Evolutionary conservation across 2,888 invertebrate genomes (phyloP), one percentile per base, ranked within the genome.

Genomic region (Orthonevra nobilis): DNA sequence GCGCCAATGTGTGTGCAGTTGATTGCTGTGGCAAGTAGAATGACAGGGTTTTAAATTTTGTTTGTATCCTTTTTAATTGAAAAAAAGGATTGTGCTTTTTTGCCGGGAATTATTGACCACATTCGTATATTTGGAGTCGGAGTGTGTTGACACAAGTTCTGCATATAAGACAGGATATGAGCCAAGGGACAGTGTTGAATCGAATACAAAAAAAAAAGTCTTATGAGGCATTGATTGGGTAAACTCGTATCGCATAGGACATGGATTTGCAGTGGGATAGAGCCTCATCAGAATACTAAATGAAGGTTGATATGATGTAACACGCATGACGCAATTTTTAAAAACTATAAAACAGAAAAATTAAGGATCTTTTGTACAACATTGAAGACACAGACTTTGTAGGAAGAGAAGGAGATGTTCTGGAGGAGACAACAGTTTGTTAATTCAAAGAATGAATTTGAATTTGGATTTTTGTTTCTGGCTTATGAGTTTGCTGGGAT

Each of bases 301-400:
- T 70, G 75, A 75, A 63, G 63, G 63, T 75, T 56, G 50, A 40
- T n/a, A n/a, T n/a, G n/a, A n/a, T n/a, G n/a, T n/a, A n/a, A n/a
- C 46, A 61, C 48, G 38, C 20, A 44, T 54, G 56, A 56, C 52
- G 54, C 54, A 66, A 5, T 23, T 23, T 23, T n/a, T n/a, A n/a
- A n/a, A n/a, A n/a, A n/a, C n/a, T n/a, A n/a, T n/a, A n/a, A n/a
- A n/a, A n/a, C n/a, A n/a, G n/a, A n/a, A n/a, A n/a, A n/a, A n/a
- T n/a, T n/a, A n/a, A n/a, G n/a, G n/a, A n/a, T n/a, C n/a, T n/a
- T 23, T 23, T 23, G 5, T 23, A 23, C 5, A 5, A 23, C 23
- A 23, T 23, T 40, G n/a, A 9, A 9, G 14, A 19, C 1, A 38
- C 5, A 23, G 3, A 5, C 5, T 26, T 17, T 14, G 12, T 26